Evolutionary conservation across 2,113 vertebrate species (phyloP).

Genomic region (Sorex araneus): DNA sequence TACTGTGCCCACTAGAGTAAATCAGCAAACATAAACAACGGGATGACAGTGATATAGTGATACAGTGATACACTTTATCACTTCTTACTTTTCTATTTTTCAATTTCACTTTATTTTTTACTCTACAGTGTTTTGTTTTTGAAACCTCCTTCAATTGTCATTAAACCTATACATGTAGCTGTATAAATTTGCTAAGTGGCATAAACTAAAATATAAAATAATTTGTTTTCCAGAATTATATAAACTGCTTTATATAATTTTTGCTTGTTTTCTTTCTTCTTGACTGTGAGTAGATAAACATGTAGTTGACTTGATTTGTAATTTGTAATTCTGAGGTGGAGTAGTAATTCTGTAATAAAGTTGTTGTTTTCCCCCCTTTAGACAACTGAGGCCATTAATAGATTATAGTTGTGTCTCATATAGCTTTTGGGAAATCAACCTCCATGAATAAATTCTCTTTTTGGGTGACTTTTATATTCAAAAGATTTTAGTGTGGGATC

Average conservation of each 20-base stretch:
- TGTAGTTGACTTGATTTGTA: not conserved
- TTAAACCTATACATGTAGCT: too few relatives aligned
- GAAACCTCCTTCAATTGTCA: too few relatives aligned
- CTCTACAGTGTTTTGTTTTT: too few relatives aligned
- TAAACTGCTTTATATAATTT: not conserved
- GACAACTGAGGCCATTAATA: not conserved
- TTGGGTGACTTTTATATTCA: not conserved
- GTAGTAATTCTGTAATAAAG: not conserved
- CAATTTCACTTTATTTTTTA: not conserved
- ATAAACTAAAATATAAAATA: not conserved
- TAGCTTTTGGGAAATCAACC: not conserved
- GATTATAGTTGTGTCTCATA: not conserved
- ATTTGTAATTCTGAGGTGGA: not conserved
- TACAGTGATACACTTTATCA: too few relatives aligned
- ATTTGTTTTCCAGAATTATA: not conserved
- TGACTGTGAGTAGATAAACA: not conserved
- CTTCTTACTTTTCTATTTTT: not conserved
- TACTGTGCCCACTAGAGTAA: too few relatives aligned
- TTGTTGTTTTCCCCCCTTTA: too few relatives aligned
- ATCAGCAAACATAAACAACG: too few relatives aligned
- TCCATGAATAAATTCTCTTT: not conserved
- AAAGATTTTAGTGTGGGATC: not conserved
- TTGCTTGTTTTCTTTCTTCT: not conserved
- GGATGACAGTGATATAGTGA: too few relatives aligned
- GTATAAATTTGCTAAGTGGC: too few relatives aligned